Evolutionary conservation across 2,113 vertebrate genomes (phyloP), one percentile per base, ranked within the genome.

Genomic region (Asarcornis scutulata): DNA sequence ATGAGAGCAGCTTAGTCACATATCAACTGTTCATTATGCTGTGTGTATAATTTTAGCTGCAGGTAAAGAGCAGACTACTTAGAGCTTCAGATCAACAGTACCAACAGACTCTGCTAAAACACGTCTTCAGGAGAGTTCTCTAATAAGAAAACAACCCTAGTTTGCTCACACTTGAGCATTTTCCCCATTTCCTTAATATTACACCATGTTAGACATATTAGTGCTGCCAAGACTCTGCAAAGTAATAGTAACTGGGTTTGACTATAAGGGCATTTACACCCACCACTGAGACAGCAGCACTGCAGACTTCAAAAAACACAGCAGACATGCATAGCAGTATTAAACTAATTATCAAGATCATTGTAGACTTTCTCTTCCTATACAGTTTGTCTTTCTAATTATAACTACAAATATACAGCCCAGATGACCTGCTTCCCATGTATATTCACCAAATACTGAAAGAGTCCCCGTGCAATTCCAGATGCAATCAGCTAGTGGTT

Each of bases 341-440:
- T 86, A 53, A 96, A 77, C n/a, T 71, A 60, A 97, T 94, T 83
- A 71, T 75, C 59, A 50, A 91, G 69, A 83, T 53, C 55, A 32
- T 2, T 92, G 74, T 92, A 90, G 90, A 88, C 79, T 95, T 87
- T 90, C 46, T 91, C 32, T 86, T 91, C 68, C 77, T 59, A 55
- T 82, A 89, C 15, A 62, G 44, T 88, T 93, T 95, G 90, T 80
- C 90, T 88, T 97, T 88, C 90, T 89, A 89, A 95, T 94, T 86
- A 89, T 60, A 58, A 40, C 50, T 36, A 85, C 66, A 92, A 79
- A 94, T 18, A 62, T 17, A 56, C 58, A 53, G 20, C 53, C 71
- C 63, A 52, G 82, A 69, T 83, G 69, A 93, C 74, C 72, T 0
- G 0, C 5, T 77, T 84, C 44, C 60, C 25, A 17, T 31, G 34